Evolutionary conservation across 2,797 vertebrate genomes (phyloP), one percentile per base, ranked within the genome.

Genomic region (Acrossocheilus wenchowensis): DNA sequence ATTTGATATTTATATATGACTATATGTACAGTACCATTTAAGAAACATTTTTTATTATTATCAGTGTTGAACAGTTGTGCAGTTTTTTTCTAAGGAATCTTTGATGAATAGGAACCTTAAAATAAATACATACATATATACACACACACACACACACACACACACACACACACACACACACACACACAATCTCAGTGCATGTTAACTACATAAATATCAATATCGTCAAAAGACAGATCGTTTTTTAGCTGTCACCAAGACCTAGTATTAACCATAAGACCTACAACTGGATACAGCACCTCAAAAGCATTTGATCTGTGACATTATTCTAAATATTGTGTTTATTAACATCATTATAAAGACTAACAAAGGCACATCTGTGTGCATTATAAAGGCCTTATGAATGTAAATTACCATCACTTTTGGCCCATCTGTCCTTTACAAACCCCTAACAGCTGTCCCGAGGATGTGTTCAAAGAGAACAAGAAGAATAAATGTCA

Each of bases 381-480:
- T 80, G 81, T 84, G 52, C 0, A 8, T 82, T 78, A 62, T 23
- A 85, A 85, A 85, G 57, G 41, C 84, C 78, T 81, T 73, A 86
- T 86, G 69, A 74, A 86, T 74, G 78, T 81, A 43, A 86, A 86
- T 81, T 50, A 73, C 66, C 77, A 9, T 23, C 77, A 62, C 54
- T 64, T 86, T 81, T 62, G 23, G 69, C 57, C 78, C 84, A 86
- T 86, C 84, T 86, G 84, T 81, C 84, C 84, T 74, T 48, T 52
- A 81, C 78, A 81, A 81, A 86, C 54, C 84, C 54, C 68, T 9
- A 81, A 86, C 84, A 86, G 84, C 84, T 86, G 84, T 81, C 54
- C 57, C 39, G 30, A 64, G 78, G 78, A 74, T 81, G 43, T 45
- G 57, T 50, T 86, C 78, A 86, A 74, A 74, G 57, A 1, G 7